Percentiles rank a stretch among this genome's conserved stretches.
phyloP scores from a whole-genome alignment of 2,797 vertebrate species.

The Sebastes glaucus region DNA sequence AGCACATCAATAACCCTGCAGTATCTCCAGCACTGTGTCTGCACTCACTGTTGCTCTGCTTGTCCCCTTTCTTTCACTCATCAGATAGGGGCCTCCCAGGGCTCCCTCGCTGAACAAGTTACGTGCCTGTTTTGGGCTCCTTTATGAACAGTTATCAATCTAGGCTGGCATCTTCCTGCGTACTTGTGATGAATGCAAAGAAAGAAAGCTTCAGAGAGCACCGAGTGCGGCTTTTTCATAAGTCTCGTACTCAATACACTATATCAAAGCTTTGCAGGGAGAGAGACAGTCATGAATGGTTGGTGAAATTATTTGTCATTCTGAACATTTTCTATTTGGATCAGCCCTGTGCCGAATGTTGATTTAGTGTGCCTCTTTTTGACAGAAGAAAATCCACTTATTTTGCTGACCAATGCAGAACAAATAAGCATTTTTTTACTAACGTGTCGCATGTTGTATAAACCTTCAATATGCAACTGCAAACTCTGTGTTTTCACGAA shows the following conservation, averaged over 20 bases:
- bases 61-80: slow-evolving; percentile 53
- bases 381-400: slow-evolving; percentile 5
- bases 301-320: slow-evolving; percentile 37
- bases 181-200: slow-evolving; percentile 39
- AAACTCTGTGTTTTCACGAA: slow-evolving; percentile 22
- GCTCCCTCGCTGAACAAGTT: slow-evolving; percentile 14
- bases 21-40: slow-evolving; percentile 44
- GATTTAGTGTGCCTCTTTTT: background rate
- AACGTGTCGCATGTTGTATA: background rate
- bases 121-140: slow-evolving; percentile 19
- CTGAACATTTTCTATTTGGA: slow-evolving; percentile 14
- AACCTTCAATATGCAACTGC: background rate
- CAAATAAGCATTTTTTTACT: background rate
- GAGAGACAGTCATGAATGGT: slow-evolving; percentile 2
- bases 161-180: background rate
- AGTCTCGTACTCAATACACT: slow-evolving; percentile 7
- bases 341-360: background rate
- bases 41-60: slow-evolving; percentile 37
- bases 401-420: background rate
- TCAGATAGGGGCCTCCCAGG: slow-evolving; percentile 47
- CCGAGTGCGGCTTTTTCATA: background rate
- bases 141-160: slow-evolving; percentile 57
- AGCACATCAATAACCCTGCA: slow-evolving; percentile 62
- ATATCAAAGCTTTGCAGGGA: slow-evolving; percentile 23
- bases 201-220: slow-evolving; percentile 27